Evolutionary conservation across 2,113 vertebrate species (phyloP).

Genomic region (Typhlomys cinereus): DNA sequence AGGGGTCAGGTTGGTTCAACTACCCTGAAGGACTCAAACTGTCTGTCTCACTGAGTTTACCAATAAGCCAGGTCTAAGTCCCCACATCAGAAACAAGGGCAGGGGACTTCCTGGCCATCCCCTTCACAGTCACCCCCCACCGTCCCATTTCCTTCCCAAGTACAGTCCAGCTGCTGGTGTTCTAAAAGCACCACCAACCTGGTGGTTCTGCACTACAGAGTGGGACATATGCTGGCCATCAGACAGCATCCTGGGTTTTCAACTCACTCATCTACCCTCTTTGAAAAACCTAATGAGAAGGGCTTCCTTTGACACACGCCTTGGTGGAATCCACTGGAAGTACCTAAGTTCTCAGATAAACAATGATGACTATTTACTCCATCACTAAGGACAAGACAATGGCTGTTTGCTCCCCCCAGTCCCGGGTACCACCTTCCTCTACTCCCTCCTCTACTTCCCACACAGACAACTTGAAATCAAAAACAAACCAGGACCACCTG

Average conservation of each 20-base stretch:
- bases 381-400: constrained; percentile 51
- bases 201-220: not conserved
- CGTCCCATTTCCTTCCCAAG: not conserved
- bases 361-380: not conserved
- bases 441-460: not conserved
- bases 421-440: not conserved
- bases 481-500: not conserved
- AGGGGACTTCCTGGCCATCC: not conserved
- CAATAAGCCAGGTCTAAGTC: not conserved
- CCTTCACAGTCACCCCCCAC: not conserved
- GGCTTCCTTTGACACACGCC: constrained; percentile 35
- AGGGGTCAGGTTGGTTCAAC: not conserved
- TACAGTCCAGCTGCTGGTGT: not conserved
- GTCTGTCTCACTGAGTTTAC: not conserved
- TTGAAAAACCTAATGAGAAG: constrained; percentile 72
- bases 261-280: constrained; percentile 73
- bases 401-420: not conserved
- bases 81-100: not conserved
- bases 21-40: not conserved
- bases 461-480: not conserved
- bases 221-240: not conserved
- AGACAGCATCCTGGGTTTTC: not conserved
- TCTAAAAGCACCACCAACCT: constrained; percentile 53
- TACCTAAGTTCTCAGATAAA: constrained; percentile 53
- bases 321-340: constrained; percentile 43